A percentile compares a stretch with the other conserved stretches of the same genome.
Conservation (phyloP, 2,113 vertebrate genomes). For the Morone chrysops region DNA sequence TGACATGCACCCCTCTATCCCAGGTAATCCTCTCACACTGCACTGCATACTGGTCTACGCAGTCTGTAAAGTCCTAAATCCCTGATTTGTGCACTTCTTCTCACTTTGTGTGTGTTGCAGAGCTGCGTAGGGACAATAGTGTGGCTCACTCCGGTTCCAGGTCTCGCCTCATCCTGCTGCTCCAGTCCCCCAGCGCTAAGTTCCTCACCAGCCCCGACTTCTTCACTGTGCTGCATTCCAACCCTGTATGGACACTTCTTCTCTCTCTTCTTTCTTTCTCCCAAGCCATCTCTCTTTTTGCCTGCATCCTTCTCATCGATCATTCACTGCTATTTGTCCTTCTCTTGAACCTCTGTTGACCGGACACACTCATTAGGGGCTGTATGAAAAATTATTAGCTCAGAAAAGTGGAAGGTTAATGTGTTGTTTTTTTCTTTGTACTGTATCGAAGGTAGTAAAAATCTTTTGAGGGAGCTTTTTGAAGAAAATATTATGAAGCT, state of each 20-base stretch:
- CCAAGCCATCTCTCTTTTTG: too few species aligned
- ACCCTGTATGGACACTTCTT: slow-evolving; percentile 88
- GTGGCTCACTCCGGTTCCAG: slow-evolving; percentile 90
- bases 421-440: background rate
- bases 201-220: slow-evolving; percentile 99
- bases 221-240: slow-evolving; percentile 99
- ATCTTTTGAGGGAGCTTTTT: background rate
- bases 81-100: background rate
- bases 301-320: background rate
- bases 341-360: background rate
- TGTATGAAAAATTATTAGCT: background rate
- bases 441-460: background rate
- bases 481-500: too few species aligned
- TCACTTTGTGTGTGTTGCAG: slow-evolving; percentile 73
- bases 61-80: background rate
- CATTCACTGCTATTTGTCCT: background rate
- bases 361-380: background rate
- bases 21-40: slow-evolving; percentile 51
- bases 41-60: background rate
- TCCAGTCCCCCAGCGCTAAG: slow-evolving; percentile 96
- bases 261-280: background rate
- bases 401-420: background rate
- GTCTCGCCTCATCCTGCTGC: slow-evolving; percentile 90
- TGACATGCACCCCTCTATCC: slow-evolving; percentile 75
- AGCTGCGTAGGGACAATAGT: slow-evolving; percentile 91